Evolutionary conservation across 2,113 vertebrate species (phyloP), one percentile per base, ranked within the genome.

Genomic region (Trachemys scripta): DNA sequence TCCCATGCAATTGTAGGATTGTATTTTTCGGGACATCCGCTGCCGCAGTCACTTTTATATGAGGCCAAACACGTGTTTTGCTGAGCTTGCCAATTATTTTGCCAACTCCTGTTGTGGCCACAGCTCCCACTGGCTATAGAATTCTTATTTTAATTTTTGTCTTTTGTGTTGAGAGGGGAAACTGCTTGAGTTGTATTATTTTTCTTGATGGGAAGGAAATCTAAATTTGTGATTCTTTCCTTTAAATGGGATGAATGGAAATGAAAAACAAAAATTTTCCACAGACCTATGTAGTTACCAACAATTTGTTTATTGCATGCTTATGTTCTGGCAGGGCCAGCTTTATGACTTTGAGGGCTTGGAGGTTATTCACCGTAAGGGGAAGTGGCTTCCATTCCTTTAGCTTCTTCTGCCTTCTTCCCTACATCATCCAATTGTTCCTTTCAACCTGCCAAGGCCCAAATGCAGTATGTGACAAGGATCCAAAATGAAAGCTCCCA

Each of bases 1-100:
- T n/a, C n/a, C n/a, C n/a, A n/a, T n/a, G n/a, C n/a, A n/a, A n/a
- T 84, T 1, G 0, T 24, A 11, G 1, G 27, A 14, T 1, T 0
- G 1, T 88, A 27, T 19, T 75, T 87, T 79, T 49, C 65, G 76
- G 75, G 49, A 0, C 1, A 20, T 20, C n/a, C 5, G 8, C 35
- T 84, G 16, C 47, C 10, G 11, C 19, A 79, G 24, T 38, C 24
- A 0, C 0, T 35, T 89, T 29, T 0, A 7, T 42, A 47, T 22
- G 54, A 49, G 22, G 22, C 83, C 45, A 50, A 35, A 2, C 0
- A 0, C 47, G 42, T 0, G 0, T 57, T 95, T 80, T 82, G 84
- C 86, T 80, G 90, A 84, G 3, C 50, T 94, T 92, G 27, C 11
- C 16, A 4, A 0, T 94, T 90, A 75, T n/a, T 95, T 94, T 76